Base-by-base conservation (phyloP, 2,113 vertebrate species). In the Urocynchramus pylzowi region DNA sequence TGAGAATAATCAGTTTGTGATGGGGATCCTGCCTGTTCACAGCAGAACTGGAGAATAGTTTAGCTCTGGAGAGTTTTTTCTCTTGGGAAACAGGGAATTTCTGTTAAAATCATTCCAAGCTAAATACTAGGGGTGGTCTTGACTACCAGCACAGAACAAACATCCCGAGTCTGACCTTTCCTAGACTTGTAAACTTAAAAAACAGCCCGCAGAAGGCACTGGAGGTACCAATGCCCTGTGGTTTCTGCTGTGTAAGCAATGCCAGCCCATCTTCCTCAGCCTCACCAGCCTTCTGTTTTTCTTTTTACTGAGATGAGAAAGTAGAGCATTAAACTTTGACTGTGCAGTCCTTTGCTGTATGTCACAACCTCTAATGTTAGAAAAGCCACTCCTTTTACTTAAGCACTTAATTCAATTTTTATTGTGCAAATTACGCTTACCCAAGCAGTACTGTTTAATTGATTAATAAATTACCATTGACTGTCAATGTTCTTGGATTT, bases 381-480 rank as follows among this genome's bases (percentile, higher is more conserved):
- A 91, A 88, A 93, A 88, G 78, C 47, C 68, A 59, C 63, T 11
- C 74, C 92, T 87, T 82, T 93, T 84, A 82, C 93, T 96, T 93
- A 90, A 96, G 87, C 88, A 94, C 87, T 97, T 97, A 97, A 97
- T 97, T 97, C 92, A 97, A 94, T 97, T 97, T 96, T 97, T 96
- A 96, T 97, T 93, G 92, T 91, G 78, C 93, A 97, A 97, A 96
- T 97, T 97, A 97, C 65, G 94, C 97, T 98, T 97, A 97, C 92
- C 74, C 77, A 95, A 97, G 93, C 97, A 97, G 89, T 95, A 52
- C 92, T 94, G 79, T 87, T 93, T 91, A 97, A 98, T 97, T 97
- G 97, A 98, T 98, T 97, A 97, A 97, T 96, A 97, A 97, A 98
- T 98, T 98, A 97, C 88, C 85, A 96, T 94, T 75, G 88, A 93